Evolutionary conservation across 2,113 vertebrate genomes (phyloP).

Genomic region (Brevimyrus niger): DNA sequence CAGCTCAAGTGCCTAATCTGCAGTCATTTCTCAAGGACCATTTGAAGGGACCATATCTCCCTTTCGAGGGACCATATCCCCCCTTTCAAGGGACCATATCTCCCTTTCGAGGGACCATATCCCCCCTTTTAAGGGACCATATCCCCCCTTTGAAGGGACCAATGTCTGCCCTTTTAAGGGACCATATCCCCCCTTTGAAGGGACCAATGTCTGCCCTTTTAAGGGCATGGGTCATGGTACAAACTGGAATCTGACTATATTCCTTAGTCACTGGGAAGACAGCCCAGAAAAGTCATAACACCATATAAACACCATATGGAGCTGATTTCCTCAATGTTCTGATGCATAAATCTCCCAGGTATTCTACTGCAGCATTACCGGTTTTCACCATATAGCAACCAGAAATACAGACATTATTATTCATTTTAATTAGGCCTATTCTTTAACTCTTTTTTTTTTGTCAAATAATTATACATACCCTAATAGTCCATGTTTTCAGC

Average conservation of each 20-base stretch:
- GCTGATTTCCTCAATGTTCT: neutral
- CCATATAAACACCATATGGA: neutral
- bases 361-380: neutral
- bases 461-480: neutral
- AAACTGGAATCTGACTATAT: neutral
- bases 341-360: neutral
- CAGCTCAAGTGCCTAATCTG: neutral
- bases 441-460: neutral
- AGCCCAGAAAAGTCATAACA: neutral
- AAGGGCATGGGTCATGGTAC: neutral
- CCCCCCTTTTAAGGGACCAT: neutral
- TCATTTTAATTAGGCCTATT: neutral
- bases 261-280: neutral
- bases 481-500: neutral
- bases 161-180: no score
- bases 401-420: neutral
- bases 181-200: neutral
- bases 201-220: neutral
- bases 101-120: neutral
- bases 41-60: neutral
- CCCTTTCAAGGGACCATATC: neutral
- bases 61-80: no score
- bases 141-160: neutral
- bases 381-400: neutral
- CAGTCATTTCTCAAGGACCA: neutral